A percentile compares a stretch with the other conserved stretches of the same genome.
Conservation (phyloP, 1,140 invertebrate genomes). For the Babylonia areolata region DNA sequence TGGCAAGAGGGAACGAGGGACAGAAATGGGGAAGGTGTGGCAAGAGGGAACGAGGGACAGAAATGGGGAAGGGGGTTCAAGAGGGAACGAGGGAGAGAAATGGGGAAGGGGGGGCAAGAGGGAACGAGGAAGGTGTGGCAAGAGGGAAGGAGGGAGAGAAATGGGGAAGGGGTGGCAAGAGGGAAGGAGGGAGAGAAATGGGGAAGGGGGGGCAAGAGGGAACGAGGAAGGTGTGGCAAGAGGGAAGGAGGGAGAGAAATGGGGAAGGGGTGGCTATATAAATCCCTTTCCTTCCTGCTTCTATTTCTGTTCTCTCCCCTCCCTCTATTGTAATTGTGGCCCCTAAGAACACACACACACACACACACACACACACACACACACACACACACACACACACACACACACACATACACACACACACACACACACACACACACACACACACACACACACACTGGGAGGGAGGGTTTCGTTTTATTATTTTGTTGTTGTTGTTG, state of each 20-base stretch:
- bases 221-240: no score
- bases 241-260: background rate
- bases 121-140: background rate
- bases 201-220: conserved; percentile 10
- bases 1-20: background rate
- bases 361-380: no score
- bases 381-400: conserved; percentile 6
- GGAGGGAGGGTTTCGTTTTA: no score
- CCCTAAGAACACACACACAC: no score
- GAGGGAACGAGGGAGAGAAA: background rate
- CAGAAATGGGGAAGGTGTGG: no score
- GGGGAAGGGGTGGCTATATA: no score
- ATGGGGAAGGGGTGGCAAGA: conserved; percentile 20
- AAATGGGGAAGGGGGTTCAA: background rate
- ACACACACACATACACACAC: conserved; percentile 30
- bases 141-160: conserved; percentile 21
- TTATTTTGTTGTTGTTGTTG: no score
- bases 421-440: conserved; percentile 15
- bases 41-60: background rate
- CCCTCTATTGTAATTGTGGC: no score
- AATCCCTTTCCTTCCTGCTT: no score
- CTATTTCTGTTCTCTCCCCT: no score
- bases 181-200: conserved; percentile 34
- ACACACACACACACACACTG: no score
- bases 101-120: no score